Conservation (phyloP, 2,797 vertebrate genomes). For the Cichlasoma orientale region DNA sequence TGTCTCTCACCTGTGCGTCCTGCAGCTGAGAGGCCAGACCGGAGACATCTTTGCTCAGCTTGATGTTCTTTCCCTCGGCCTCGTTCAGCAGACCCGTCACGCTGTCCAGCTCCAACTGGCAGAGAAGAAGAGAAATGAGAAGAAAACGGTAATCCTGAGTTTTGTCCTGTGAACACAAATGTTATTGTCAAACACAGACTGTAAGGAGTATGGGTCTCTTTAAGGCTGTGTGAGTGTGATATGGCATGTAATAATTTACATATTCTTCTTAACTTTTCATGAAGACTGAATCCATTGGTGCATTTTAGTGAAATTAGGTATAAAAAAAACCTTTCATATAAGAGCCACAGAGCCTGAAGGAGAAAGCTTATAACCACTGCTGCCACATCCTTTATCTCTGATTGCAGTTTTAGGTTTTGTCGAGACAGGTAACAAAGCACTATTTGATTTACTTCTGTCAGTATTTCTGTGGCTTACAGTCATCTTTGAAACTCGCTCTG, state of each 20-base stretch:
- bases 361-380: not conserved
- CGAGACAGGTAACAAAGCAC: not conserved
- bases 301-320: too few species aligned
- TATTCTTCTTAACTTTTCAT: not conserved
- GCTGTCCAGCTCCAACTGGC: slow-evolving; percentile 89
- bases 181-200: not conserved
- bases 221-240: not conserved
- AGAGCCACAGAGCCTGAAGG: too few species aligned
- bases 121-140: not conserved
- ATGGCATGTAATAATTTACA: too few species aligned
- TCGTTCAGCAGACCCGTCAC: slow-evolving; percentile 87
- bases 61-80: slow-evolving; percentile 91
- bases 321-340: too few species aligned
- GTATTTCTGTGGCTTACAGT: slow-evolving; percentile 76
- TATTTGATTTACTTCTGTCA: fast-evolving
- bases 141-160: not conserved
- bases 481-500: slow-evolving; percentile 88
- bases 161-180: not conserved
- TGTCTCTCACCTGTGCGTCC: slow-evolving; percentile 86
- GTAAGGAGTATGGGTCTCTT: fast-evolving
- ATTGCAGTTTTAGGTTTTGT: fast-evolving
- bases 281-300: fast-evolving
- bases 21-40: slow-evolving; percentile 91
- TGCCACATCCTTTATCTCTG: not conserved
- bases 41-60: slow-evolving; percentile 91